A percentile compares a stretch with the other conserved stretches of the same genome.
These are phyloP conservation scores for Fundulus diaphanus DNA, from an alignment of 2,797 vertebrate species.

Conservation along the genomic window DNA sequence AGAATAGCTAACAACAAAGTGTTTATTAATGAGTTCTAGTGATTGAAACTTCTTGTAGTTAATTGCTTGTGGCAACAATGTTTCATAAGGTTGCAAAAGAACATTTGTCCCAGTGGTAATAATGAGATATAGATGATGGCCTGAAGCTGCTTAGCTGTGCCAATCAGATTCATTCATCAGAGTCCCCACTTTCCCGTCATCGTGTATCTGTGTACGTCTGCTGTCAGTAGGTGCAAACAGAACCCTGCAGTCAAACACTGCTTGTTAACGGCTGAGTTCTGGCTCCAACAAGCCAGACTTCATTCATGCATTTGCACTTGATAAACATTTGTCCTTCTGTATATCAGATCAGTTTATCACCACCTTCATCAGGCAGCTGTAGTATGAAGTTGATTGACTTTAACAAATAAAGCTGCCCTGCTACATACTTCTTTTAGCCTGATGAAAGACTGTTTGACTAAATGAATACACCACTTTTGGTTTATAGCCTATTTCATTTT, in stretches of 20 bases:
- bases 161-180: not conserved
- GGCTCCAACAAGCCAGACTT: not conserved
- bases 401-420: not conserved
- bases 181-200: not conserved
- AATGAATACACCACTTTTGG: not conserved
- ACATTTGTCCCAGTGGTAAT: not conserved
- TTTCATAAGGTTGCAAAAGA: not conserved
- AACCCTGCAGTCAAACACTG: not conserved
- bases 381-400: constrained; percentile 1
- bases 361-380: not conserved
- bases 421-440: not conserved
- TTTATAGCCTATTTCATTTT: not conserved
- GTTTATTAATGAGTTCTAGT: not conserved
- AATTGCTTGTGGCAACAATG: not conserved
- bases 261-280: not conserved
- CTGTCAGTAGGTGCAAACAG: not conserved
- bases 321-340: not conserved
- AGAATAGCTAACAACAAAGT: not conserved
- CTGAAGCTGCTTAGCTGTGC: not conserved
- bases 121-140: not conserved
- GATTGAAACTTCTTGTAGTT: not conserved
- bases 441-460: not conserved
- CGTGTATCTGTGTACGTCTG: not conserved
- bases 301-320: not conserved
- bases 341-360: not conserved